Conservation (phyloP, 2,113 vertebrate genomes). For the Chaetura pelagica region DNA sequence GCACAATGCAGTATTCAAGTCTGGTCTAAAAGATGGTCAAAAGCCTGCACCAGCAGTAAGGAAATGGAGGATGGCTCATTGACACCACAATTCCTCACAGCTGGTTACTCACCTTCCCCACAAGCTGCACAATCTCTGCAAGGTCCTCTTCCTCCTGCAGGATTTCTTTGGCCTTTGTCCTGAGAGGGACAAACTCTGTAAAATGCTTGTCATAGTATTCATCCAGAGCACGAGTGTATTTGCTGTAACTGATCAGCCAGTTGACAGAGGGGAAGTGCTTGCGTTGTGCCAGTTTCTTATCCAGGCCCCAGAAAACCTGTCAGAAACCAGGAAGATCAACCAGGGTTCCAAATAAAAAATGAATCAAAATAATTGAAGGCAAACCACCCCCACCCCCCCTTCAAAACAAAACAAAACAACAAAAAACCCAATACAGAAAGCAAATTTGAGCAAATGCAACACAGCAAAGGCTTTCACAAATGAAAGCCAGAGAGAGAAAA, state of each 20-base stretch:
- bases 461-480: background rate
- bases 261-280: conserved; percentile 98
- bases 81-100: background rate
- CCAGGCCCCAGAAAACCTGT: conserved; percentile 98
- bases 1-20: background rate
- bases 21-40: background rate
- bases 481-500: background rate
- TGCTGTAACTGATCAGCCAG: conserved; percentile 99
- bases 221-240: conserved; percentile 92
- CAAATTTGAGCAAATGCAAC: background rate
- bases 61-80: background rate
- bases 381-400: too few species aligned
- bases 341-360: background rate
- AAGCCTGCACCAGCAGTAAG: background rate
- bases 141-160: conserved; percentile 97
- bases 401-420: background rate
- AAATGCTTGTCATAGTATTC: conserved; percentile 98
- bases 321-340: conserved; percentile 4
- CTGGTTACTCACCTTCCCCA: conserved; percentile 87
- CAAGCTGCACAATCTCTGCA: conserved; percentile 97
- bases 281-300: conserved; percentile 97
- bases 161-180: conserved; percentile 97
- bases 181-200: conserved; percentile 93
- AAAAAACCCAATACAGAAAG: background rate
- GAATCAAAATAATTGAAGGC: background rate